Base-by-base conservation (phyloP, 2,888 invertebrate genomes). In the Cheilosia vulpina region DNA sequence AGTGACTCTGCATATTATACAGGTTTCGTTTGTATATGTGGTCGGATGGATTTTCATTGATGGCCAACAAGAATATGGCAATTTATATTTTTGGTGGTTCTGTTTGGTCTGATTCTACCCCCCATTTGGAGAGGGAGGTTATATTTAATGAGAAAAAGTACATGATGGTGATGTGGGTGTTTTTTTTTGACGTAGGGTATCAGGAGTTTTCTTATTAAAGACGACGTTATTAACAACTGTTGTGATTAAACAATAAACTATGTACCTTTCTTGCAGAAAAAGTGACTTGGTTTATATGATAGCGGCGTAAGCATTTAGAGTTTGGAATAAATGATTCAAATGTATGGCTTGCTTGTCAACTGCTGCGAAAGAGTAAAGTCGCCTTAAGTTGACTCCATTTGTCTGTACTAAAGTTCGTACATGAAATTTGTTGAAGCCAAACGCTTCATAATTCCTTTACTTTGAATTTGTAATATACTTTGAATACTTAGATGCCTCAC, bases 31-130 rank as follows among this genome's bases (percentile, higher is more conserved):
- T 60, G 34, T 65, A 17, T 47, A 21, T 60, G 50, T 27, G 17
- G 43, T 65, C 63, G 34, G 19, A 71, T 76, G 71, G 57, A n/a
- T 85, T 71, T 85, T 76, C 71, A 71, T 68, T 80, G 66, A 76
- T 72, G 52, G 71, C 43, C 47, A 66, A 55, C 50, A 31, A 53
- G 38, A 71, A 85, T 66, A 53, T 62, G 65, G 55, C 63, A 65
- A 57, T 71, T 76, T 63, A 63, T 69, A 63, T 58, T 57, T 50
- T 31, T 31, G 31, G 31, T 31, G 24, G 50, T 45, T 81, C 6
- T 53, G 45, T 43, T 43, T 34, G 47, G 55, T 76, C 66, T 76
- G 60, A 76, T 76, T 38, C 76, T 76, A 71, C 66, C 73, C 55
- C 55, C 27, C 38, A 31, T 19, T 13, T 19, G 17, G n/a, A 24